phyloP scores from a whole-genome alignment of 2,888 invertebrate species.

The Cryptus viduatorius region DNA sequence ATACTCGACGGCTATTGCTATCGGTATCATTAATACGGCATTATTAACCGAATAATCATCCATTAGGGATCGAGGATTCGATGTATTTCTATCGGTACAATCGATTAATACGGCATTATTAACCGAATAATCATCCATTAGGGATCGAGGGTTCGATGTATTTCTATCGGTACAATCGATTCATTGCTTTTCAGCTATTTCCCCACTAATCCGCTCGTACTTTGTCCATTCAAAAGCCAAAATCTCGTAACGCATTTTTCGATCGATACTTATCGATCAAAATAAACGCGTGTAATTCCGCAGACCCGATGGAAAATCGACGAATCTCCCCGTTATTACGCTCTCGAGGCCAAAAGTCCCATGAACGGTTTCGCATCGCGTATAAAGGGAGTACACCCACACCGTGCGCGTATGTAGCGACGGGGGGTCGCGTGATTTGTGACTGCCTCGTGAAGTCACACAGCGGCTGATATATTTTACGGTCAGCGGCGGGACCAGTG shows the following conservation, averaged over 20 bases:
- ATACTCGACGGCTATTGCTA: conserved; percentile 70
- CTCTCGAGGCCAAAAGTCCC: conserved; percentile 34
- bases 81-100: conserved; percentile 70
- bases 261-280: too few relatives aligned
- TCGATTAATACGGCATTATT: conserved; percentile 83
- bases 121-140: conserved; percentile 69
- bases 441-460: conserved; percentile 84
- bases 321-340: conserved; percentile 41
- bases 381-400: conserved; percentile 77
- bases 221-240: too few relatives aligned
- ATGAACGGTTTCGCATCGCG: conserved; percentile 50
- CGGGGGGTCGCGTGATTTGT: conserved; percentile 85
- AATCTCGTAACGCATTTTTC: too few relatives aligned
- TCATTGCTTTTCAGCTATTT: neutral
- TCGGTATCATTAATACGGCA: conserved; percentile 82
- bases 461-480: conserved; percentile 85
- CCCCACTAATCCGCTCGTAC: too few relatives aligned
- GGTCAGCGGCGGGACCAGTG: conserved; percentile 77
- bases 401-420: conserved; percentile 76
- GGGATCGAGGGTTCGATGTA: neutral
- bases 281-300: too few relatives aligned
- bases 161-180: neutral
- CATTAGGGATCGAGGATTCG: neutral
- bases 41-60: conserved; percentile 75
- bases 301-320: conserved; percentile 33